Percentiles rank a stretch among this genome's conserved stretches.
These are phyloP conservation scores for Oophaga sylvatica DNA, from an alignment of 2,797 vertebrate genomes.

Conservation along the genomic window DNA sequence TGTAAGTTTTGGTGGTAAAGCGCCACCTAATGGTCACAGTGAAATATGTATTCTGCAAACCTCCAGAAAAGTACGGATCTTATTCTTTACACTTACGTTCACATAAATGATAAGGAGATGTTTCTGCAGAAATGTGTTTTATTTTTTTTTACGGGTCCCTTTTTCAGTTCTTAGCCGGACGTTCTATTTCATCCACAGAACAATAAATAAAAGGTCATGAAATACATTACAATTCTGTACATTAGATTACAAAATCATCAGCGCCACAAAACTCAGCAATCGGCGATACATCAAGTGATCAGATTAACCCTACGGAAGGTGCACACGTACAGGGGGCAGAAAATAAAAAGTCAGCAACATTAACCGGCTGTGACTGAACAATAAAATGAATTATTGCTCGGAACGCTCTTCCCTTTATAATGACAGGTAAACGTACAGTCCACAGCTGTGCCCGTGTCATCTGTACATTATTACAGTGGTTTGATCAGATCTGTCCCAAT, in stretches of 20 bases:
- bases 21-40: conserved; percentile 47
- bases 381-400: conserved; percentile 4
- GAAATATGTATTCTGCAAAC: too few species aligned
- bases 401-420: conserved; percentile 1
- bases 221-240: conserved; percentile 74
- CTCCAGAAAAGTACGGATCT: background rate
- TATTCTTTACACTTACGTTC: background rate
- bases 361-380: background rate
- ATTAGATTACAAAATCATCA: conserved; percentile 67
- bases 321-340: too few species aligned
- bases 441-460: background rate
- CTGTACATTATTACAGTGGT: background rate
- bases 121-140: conserved; percentile 67
- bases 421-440: background rate
- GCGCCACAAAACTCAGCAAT: conserved; percentile 65
- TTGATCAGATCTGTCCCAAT: background rate
- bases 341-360: background rate
- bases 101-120: background rate
- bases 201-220: conserved; percentile 77
- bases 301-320: conserved; percentile 52
- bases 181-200: conserved; percentile 73
- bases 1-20: background rate
- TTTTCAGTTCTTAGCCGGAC: conserved; percentile 69
- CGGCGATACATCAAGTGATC: conserved; percentile 67
- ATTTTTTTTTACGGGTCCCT: conserved; percentile 77